These are phyloP conservation scores for Chymomyza costata DNA, from an alignment of 1,140 invertebrate genomes.

Conservation along the genomic window DNA sequence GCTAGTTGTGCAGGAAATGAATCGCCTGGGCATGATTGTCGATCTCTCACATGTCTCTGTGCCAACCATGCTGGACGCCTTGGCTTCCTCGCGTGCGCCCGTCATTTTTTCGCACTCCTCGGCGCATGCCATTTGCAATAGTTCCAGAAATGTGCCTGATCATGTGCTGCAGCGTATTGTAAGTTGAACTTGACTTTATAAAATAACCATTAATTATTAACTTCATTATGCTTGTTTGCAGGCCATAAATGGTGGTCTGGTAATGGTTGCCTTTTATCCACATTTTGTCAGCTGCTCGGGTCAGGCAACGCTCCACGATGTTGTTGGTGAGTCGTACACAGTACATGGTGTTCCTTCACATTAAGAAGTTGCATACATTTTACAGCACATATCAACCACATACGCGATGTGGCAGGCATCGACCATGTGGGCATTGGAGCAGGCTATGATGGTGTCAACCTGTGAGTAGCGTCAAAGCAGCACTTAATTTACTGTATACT, in stretches of 20 bases:
- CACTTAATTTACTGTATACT: not conserved
- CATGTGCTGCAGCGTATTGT: slow-evolving; percentile 87
- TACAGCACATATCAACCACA: slow-evolving; percentile 92
- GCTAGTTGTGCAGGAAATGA: slow-evolving; percentile 89
- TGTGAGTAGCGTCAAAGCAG: slow-evolving; percentile 78
- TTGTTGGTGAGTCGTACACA: slow-evolving; percentile 79
- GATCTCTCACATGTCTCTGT: slow-evolving; percentile 91
- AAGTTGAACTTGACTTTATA: slow-evolving; percentile 73
- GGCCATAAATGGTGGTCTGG: slow-evolving; percentile 85
- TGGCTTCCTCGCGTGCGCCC: slow-evolving; percentile 85
- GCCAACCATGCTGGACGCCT: slow-evolving; percentile 86
- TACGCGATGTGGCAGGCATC: slow-evolving; percentile 87
- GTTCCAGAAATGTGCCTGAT: slow-evolving; percentile 90
- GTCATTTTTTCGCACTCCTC: slow-evolving; percentile 94
- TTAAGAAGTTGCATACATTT: slow-evolving; percentile 11
- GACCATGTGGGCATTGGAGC: slow-evolving; percentile 90
- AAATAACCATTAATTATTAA: slow-evolving; percentile 7
- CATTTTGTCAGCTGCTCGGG: slow-evolving; percentile 88
- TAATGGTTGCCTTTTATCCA: slow-evolving; percentile 93
- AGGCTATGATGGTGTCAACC: slow-evolving; percentile 89
- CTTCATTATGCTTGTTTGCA: slow-evolving; percentile 39
- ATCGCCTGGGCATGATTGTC: slow-evolving; percentile 92
- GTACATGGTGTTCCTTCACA: too few species aligned
- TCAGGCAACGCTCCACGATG: slow-evolving; percentile 85
- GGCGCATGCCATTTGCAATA: slow-evolving; percentile 88